phyloP scores from a whole-genome alignment of 2,113 vertebrate species.

The Phrynocephalus versicolor region DNA sequence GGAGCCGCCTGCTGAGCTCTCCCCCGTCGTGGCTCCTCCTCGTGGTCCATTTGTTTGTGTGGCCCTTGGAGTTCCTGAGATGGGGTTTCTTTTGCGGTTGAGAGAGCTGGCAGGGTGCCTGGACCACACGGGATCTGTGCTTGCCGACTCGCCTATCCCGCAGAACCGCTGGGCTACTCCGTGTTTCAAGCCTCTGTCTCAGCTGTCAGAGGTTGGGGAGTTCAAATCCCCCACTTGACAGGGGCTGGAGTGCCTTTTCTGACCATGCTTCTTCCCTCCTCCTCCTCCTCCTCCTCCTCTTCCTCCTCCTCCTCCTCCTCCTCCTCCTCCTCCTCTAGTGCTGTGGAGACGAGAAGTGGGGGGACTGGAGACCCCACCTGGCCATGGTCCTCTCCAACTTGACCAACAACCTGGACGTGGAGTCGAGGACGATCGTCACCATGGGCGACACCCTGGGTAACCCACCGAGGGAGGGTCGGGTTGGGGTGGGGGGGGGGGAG shows the following conservation, averaged over 20 bases:
- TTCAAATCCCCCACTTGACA: no score
- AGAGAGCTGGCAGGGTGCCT: no score
- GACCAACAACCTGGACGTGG: slow-evolving; percentile 87
- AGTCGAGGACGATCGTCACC: slow-evolving; percentile 89
- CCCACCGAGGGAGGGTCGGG: slow-evolving; percentile 29
- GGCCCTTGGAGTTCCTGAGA: background rate
- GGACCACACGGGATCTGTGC: no score
- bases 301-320: background rate
- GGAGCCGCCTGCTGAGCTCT: background rate
- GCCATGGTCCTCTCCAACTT: slow-evolving; percentile 98
- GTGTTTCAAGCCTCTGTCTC: no score
- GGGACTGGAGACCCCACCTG: slow-evolving; percentile 96
- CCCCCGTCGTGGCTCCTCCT: background rate
- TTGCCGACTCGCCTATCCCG: no score
- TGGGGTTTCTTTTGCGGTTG: background rate
- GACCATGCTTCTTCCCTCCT: no score
- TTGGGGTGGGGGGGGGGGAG: background rate
- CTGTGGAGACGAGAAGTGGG: slow-evolving; percentile 98
- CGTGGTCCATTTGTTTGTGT: background rate
- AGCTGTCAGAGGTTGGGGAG: no score
- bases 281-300: background rate
- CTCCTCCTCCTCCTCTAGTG: slow-evolving; percentile 76
- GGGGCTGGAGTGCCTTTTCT: no score
- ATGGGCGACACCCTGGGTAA: slow-evolving; percentile 98
- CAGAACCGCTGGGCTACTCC: no score